Base-by-base conservation (phyloP, 2,888 invertebrate genomes). In the Mechanitis mazaeus region DNA sequence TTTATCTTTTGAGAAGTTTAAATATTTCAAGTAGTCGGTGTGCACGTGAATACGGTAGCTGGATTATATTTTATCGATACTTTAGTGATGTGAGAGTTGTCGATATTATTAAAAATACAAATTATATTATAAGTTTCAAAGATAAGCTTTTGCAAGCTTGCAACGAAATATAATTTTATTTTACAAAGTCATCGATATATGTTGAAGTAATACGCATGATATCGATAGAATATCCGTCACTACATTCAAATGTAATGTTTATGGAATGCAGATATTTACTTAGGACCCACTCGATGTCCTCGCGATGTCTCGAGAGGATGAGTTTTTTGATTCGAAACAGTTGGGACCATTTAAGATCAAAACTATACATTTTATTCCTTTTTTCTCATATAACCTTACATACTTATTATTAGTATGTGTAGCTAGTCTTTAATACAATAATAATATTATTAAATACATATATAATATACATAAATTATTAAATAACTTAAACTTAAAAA, bases 21-120 rank as follows among this genome's bases (percentile, higher is more conserved):
- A 69, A 60, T 65, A 60, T 61, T 60, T 59, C 46, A 58, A 55
- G 45, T 54, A 47, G 55, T 61, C 55, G 58, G 58, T 38, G 54
- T 64, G 66, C 55, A 54, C 59, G 55, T 58, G 58, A 67, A 67
- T 62, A 69, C 69, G 64, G 69, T 68, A 69, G 69, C 69, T n/a
- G 54, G 61, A 59, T 66, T 66, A 56, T 63, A n/a, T n/a, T 47
- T 47, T 47, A 47, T 47, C 47, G 47, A 47, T 56, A 45, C 54
- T 11, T 5, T 59, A 68, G 63, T 58, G 61, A 64, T 59, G 64
- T 38, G 38, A 55, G 31, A 45, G 3, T 6, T 53, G 47, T 61
- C 28, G 55, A 47, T 56, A 38, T 56, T 63, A 64, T 60, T 58
- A 58, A 50, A 38, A 31, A 57, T 57, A 53, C 12, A 31, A 3